phyloP scores from a whole-genome alignment of 2,113 vertebrate genomes.

The Tinamus guttatus region DNA sequence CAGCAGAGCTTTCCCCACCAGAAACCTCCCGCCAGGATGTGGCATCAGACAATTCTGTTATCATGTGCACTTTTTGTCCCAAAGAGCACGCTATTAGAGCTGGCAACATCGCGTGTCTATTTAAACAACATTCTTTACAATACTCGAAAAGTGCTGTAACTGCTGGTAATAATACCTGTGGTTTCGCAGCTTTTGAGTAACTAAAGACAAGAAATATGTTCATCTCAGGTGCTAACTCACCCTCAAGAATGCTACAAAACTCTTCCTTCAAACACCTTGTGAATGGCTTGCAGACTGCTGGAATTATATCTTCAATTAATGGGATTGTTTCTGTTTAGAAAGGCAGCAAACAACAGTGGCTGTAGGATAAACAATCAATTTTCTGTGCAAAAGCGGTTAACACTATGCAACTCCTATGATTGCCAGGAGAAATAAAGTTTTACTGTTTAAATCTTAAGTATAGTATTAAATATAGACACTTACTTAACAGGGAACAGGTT shows the following conservation, averaged over 20 bases:
- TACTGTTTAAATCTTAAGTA: not conserved
- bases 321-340: not conserved
- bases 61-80: not conserved
- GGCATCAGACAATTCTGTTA: not conserved
- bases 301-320: not conserved
- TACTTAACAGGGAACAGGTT: not conserved
- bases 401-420: not conserved
- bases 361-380: not conserved
- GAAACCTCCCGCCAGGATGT: not conserved
- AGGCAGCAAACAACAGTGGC: not conserved
- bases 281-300: not conserved
- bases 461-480: not conserved
- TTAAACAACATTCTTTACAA: not conserved
- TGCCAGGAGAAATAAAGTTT: not conserved
- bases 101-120: not conserved
- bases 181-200: not conserved
- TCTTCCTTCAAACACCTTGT: not conserved
- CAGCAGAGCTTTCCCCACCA: not conserved
- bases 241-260: not conserved
- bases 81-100: not conserved
- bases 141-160: not conserved
- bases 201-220: not conserved
- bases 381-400: not conserved
- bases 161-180: not conserved
- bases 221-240: not conserved